Evolutionary conservation across 2,113 vertebrate genomes (phyloP).

Genomic region (Pardalotus punctatus): DNA sequence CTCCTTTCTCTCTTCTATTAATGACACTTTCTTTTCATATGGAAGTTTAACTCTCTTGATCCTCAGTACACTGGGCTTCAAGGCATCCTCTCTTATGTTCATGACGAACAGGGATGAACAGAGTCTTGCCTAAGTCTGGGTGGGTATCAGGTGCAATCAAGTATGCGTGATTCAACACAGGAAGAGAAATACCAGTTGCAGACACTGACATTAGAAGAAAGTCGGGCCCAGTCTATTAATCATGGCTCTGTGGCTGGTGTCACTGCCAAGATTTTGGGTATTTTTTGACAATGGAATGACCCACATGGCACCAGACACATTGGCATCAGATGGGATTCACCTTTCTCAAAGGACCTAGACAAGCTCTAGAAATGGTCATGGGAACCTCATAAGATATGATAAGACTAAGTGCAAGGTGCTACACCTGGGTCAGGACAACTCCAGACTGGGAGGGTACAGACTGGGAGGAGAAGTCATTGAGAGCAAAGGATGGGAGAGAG

Average conservation of each 20-base stretch:
- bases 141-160: not conserved
- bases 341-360: not conserved
- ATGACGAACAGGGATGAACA: not conserved
- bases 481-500: not conserved
- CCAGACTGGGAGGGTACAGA: not conserved
- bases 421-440: not conserved
- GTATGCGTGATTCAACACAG: accelerated
- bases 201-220: not conserved
- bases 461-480: accelerated
- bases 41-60: not conserved
- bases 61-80: not conserved
- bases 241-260: no score
- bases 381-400: not conserved
- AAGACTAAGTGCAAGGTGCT: not conserved
- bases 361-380: not conserved
- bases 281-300: not conserved
- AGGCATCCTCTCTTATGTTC: not conserved
- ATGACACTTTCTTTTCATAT: not conserved
- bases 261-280: not conserved
- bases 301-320: not conserved
- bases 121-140: not conserved
- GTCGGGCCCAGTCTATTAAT: not conserved
- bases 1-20: not conserved
- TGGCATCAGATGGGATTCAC: not conserved
- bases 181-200: not conserved